phyloP scores from a whole-genome alignment of 2,113 vertebrate genomes.

The Psephotus haematonotus region DNA sequence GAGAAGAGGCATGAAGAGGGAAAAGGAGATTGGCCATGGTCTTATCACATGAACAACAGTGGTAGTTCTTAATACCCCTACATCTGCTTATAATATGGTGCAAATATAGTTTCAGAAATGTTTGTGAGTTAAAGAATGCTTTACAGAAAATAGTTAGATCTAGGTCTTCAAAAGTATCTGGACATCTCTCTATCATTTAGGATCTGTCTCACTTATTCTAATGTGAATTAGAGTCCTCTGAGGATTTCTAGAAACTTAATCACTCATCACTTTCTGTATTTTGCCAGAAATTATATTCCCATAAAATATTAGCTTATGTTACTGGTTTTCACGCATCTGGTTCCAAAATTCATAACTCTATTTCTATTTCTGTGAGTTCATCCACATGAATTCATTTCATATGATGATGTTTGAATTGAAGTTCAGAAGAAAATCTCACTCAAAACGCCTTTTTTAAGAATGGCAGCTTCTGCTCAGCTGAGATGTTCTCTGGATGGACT shows the following conservation, averaged over 20 bases:
- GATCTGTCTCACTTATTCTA: background rate
- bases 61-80: background rate
- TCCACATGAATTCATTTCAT: background rate
- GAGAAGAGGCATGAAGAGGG: background rate
- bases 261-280: background rate
- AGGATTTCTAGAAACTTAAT: background rate
- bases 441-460: background rate
- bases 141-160: background rate
- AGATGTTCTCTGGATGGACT: background rate
- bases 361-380: background rate
- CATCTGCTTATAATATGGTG: background rate
- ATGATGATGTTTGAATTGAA: background rate
- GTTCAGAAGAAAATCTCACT: background rate
- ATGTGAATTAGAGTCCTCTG: background rate
- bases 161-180: background rate
- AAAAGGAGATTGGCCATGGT: background rate
- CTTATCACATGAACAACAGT: background rate
- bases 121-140: background rate
- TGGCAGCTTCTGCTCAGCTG: background rate
- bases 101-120: background rate
- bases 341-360: background rate
- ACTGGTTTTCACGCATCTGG: background rate
- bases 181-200: background rate
- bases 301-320: background rate
- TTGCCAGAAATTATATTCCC: background rate